Evolutionary conservation across 1,140 invertebrate genomes (phyloP).

Genomic region (Lucilia cuprina): DNA sequence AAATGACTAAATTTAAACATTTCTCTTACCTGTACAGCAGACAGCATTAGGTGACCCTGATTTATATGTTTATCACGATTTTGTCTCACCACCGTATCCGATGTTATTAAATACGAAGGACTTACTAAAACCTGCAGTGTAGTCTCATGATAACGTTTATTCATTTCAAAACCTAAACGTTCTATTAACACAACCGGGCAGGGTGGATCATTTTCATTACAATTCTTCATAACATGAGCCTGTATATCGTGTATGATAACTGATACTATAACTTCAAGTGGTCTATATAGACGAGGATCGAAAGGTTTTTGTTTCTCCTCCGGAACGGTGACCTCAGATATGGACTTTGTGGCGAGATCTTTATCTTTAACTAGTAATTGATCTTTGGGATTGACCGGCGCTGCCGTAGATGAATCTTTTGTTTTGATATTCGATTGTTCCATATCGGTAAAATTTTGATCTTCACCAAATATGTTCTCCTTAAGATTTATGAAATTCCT

Average conservation of each 20-base stretch:
- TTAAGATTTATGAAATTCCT: constrained; percentile 88
- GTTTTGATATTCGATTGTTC: constrained; percentile 67
- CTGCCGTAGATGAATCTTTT: constrained; percentile 47
- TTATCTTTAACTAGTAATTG: constrained; percentile 57
- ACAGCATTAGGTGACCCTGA: constrained; percentile 89
- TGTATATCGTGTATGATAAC: constrained; percentile 96
- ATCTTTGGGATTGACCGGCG: constrained; percentile 53
- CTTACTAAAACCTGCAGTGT: constrained; percentile 90
- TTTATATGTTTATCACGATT: constrained; percentile 78
- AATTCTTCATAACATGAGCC: constrained; percentile 90
- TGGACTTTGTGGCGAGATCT: constrained; percentile 64
- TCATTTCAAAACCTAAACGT: constrained; percentile 95
- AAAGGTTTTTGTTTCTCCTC: constrained; percentile 70
- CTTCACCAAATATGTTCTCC: constrained; percentile 96
- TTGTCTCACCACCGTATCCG: constrained; percentile 73
- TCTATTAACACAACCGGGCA: constrained; percentile 91
- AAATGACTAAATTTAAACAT: too few species aligned
- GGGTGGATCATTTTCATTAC: constrained; percentile 82
- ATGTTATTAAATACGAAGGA: constrained; percentile 83
- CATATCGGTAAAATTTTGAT: constrained; percentile 94
- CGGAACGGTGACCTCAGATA: constrained; percentile 67
- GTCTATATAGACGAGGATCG: constrained; percentile 86
- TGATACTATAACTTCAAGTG: constrained; percentile 89
- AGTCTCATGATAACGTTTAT: constrained; percentile 90
- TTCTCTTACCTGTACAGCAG: constrained; percentile 78